Evolutionary conservation across 2,113 vertebrate genomes (phyloP).

Genomic region (Oncorhynchus nerka): DNA sequence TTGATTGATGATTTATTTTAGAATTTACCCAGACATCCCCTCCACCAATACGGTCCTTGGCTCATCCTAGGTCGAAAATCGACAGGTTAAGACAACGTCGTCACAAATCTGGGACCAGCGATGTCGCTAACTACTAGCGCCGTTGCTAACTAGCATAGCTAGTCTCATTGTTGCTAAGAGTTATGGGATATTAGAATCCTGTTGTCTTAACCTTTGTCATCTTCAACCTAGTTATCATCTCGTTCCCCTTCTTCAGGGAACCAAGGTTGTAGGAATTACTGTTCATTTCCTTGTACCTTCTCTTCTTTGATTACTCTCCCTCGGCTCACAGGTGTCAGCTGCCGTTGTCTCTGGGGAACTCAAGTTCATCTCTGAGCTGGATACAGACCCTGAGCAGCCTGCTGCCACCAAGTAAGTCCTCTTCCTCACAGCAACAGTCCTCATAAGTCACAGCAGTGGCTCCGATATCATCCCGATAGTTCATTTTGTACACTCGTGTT

Average conservation of each 20-base stretch:
- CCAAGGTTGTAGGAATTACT: background rate
- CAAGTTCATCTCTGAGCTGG: constrained; percentile 72
- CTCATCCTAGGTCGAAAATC: too few species aligned
- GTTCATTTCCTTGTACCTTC: background rate
- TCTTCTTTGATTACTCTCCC: background rate
- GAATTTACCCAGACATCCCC: background rate
- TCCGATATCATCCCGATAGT: too few species aligned
- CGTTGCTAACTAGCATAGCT: too few species aligned
- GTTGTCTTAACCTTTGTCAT: too few species aligned
- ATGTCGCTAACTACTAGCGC: too few species aligned
- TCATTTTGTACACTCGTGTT: constrained; percentile 20
- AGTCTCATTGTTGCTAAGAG: too few species aligned
- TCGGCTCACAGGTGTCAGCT: constrained; percentile 75
- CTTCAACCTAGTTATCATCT: too few species aligned
- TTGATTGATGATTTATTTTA: too few species aligned
- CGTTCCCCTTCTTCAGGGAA: too few species aligned
- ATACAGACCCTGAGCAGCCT: constrained; percentile 73
- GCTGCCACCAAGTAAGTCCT: constrained; percentile 73
- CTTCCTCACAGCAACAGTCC: background rate
- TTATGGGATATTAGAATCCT: too few species aligned
- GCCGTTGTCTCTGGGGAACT: constrained; percentile 76
- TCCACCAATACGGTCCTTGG: background rate
- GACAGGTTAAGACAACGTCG: too few species aligned
- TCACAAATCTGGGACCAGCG: too few species aligned
- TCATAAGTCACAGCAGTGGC: background rate